A percentile compares a stretch with the other conserved stretches of the same genome.
phyloP scores from a whole-genome alignment of 2,113 vertebrate genomes.

The Eolophus roseicapilla region DNA sequence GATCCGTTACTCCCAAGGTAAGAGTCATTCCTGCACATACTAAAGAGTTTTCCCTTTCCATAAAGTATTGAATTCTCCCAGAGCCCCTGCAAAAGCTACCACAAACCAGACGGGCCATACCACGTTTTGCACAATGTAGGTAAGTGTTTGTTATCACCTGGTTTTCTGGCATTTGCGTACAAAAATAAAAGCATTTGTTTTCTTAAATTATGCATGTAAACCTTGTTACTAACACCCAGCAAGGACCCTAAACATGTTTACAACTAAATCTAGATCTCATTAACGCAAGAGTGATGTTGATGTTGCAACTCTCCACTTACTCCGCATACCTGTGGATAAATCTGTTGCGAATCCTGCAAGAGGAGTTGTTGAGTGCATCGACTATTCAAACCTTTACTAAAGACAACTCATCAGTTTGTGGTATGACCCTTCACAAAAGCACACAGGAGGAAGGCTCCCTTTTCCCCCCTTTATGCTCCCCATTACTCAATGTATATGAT shows the following conservation, averaged over 20 bases:
- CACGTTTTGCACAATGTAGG: not conserved
- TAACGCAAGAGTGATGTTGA: not conserved
- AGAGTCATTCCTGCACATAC: not conserved
- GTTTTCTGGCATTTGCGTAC: not conserved
- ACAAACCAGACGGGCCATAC: not conserved
- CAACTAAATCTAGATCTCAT: not conserved
- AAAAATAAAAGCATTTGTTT: not conserved
- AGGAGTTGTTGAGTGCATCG: not conserved
- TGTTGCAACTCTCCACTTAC: not conserved
- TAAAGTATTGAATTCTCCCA: not conserved
- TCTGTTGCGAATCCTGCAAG: not conserved
- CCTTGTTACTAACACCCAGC: not conserved
- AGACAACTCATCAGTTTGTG: not conserved
- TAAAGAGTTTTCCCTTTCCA: not conserved
- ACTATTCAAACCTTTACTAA: not conserved
- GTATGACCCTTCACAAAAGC: not conserved
- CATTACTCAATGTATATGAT: fast-evolving
- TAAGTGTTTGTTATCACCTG: not conserved
- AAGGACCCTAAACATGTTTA: not conserved
- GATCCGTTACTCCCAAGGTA: not conserved
- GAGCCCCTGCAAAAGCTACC: not conserved
- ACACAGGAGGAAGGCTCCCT: not conserved
- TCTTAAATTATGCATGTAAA: not conserved
- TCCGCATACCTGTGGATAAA: not conserved
- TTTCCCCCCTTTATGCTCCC: not conserved